A percentile compares a stretch with the other conserved stretches of the same genome.
phyloP scores from a whole-genome alignment of 1,140 invertebrate genomes.

The Elysia chlorotica region DNA sequence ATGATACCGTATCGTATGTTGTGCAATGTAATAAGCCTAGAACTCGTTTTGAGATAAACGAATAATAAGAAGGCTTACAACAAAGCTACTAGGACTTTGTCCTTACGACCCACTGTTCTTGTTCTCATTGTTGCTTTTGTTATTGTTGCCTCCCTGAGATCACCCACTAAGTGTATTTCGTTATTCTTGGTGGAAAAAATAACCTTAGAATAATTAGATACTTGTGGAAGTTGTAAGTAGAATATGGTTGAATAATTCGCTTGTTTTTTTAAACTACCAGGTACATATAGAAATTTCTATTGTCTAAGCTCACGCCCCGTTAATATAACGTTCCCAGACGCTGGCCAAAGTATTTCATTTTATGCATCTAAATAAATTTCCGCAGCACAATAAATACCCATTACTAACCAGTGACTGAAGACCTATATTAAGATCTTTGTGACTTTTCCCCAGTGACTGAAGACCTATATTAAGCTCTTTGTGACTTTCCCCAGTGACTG shows the following conservation, averaged over 20 bases:
- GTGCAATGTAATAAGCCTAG: no score
- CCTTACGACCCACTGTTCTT: conserved; percentile 46
- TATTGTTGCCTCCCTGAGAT: neutral
- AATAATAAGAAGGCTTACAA: no score
- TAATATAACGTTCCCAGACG: neutral
- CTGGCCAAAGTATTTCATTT: neutral
- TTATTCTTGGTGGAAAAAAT: no score
- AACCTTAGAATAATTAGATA: neutral
- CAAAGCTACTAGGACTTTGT: no score
- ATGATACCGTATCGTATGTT: neutral
- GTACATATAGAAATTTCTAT: neutral
- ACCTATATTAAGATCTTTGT: neutral
- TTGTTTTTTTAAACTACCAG: neutral
- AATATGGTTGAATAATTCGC: no score
- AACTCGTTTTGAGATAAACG: no score
- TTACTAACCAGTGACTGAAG: no score
- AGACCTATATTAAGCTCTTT: neutral
- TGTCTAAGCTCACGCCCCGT: neutral
- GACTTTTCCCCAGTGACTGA: neutral
- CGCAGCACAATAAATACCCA: neutral
- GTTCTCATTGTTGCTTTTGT: conserved; percentile 6
- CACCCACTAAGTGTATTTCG: neutral
- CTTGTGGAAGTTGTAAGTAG: no score
- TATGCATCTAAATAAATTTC: neutral
- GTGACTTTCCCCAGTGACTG: conserved; percentile 54